Evolutionary conservation across 2,888 invertebrate species (phyloP).

Genomic region (Thera britannica): DNA sequence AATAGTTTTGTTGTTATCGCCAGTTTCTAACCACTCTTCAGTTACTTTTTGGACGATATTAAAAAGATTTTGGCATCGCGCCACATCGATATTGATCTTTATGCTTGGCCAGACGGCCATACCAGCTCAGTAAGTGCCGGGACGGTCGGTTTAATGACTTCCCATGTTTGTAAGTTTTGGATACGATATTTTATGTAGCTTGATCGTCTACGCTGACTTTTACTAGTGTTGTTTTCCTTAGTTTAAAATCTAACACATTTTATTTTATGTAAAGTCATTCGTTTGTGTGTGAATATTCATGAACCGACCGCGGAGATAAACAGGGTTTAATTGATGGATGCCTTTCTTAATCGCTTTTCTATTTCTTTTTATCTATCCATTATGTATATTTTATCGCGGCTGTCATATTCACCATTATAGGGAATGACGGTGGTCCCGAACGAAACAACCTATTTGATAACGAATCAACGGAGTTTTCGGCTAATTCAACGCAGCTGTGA

Average conservation of each 20-base stretch:
- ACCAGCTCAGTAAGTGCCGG: conserved; percentile 76
- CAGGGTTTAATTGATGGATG: conserved; percentile 40
- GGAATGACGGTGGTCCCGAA: conserved; percentile 54
- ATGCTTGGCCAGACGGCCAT: conserved; percentile 81
- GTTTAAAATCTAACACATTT: conserved; percentile 47
- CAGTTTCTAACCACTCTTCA: conserved; percentile 73
- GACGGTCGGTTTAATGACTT: conserved; percentile 81
- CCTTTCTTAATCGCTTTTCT: conserved; percentile 34
- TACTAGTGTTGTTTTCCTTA: conserved; percentile 61
- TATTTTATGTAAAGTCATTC: conserved; percentile 41
- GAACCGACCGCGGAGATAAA: conserved; percentile 34
- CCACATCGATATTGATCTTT: conserved; percentile 83
- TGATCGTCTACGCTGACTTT: conserved; percentile 61
- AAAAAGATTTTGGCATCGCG: conserved; percentile 83
- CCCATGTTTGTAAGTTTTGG: conserved; percentile 78
- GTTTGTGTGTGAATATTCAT: conserved; percentile 42
- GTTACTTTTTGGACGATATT: conserved; percentile 79
- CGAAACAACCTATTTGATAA: conserved; percentile 55
- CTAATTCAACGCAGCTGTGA: conserved; percentile 72
- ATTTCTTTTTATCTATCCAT: conserved; percentile 36
- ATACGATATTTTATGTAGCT: conserved; percentile 71
- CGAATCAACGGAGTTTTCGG: conserved; percentile 58
- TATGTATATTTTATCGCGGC: conserved; percentile 50
- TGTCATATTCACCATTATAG: conserved; percentile 48
- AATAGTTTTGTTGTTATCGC: conserved; percentile 83